phyloP scores from a whole-genome alignment of 2,888 invertebrate species.

The Eupithecia centaureata region DNA sequence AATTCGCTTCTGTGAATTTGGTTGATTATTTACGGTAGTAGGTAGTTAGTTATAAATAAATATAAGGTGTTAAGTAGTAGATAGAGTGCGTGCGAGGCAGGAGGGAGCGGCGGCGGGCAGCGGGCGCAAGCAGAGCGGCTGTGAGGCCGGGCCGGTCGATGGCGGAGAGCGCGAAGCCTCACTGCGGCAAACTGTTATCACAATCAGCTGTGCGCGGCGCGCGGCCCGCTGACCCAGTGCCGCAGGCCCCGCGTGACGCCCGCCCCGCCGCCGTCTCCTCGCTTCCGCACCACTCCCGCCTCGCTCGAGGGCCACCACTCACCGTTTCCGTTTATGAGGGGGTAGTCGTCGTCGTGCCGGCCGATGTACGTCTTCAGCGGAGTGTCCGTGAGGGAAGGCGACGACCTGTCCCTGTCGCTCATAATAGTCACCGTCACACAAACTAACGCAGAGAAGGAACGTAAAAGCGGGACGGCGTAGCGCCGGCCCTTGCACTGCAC shows the following conservation, averaged over 20 bases:
- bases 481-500: slow-evolving; percentile 74
- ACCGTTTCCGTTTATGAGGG: slow-evolving; percentile 90
- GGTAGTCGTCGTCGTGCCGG: slow-evolving; percentile 92
- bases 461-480: slow-evolving; percentile 69
- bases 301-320: slow-evolving; percentile 58
- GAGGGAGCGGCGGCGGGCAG: background rate
- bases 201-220: slow-evolving; percentile 27
- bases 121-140: background rate
- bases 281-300: background rate
- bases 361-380: slow-evolving; percentile 93
- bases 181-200: slow-evolving; percentile 69
- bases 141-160: slow-evolving; percentile 64
- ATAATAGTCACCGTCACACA: slow-evolving; percentile 86
- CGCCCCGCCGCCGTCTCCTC: background rate
- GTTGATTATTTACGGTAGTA: background rate
- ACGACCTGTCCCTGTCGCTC: slow-evolving; percentile 95
- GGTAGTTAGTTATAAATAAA: too few relatives aligned
- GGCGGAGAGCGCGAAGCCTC: slow-evolving; percentile 68
- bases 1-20: background rate
- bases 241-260: slow-evolving; percentile 36
- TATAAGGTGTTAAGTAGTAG: background rate
- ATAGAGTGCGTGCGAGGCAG: background rate
- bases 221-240: slow-evolving; percentile 50
- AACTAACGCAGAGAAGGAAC: slow-evolving; percentile 59
- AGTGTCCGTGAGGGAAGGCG: slow-evolving; percentile 94